These are phyloP conservation scores for Phyllotreta striolata DNA, from an alignment of 2,888 invertebrate species.

Conservation along the genomic window DNA sequence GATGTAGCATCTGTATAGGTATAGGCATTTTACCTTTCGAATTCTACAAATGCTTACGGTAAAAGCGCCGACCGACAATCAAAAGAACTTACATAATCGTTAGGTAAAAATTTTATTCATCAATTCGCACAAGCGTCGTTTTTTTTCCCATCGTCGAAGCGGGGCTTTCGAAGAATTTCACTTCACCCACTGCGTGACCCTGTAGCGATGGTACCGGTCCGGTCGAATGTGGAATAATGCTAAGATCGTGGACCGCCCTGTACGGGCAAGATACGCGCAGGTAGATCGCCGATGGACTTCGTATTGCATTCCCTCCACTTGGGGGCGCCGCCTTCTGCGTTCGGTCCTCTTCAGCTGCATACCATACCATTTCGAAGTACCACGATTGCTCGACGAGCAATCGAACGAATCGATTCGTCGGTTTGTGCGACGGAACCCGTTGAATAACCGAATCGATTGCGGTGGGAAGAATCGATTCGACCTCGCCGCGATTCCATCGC, in stretches of 20 bases:
- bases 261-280: constrained; percentile 45
- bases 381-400: too few species aligned
- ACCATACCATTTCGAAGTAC: constrained; percentile 21
- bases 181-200: constrained; percentile 28
- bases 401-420: constrained; percentile 3
- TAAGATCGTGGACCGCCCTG: constrained; percentile 31
- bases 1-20: too few species aligned
- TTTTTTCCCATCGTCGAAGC: constrained; percentile 13
- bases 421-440: too few species aligned
- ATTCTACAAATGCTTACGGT: too few species aligned
- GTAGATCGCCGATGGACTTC: constrained; percentile 46
- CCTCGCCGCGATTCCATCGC: constrained; percentile 39
- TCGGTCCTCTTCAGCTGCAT: constrained; percentile 33
- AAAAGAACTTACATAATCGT: constrained; percentile 12
- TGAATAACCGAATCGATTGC: constrained; percentile 8
- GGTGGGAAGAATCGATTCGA: not conserved
- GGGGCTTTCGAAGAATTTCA: constrained; percentile 28
- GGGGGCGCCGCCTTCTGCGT: constrained; percentile 43
- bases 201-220: constrained; percentile 18
- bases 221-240: not conserved
- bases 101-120: constrained; percentile 17
- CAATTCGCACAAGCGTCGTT: constrained; percentile 13
- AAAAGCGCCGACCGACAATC: not conserved
- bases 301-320: constrained; percentile 47
- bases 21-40: too few species aligned